Evolutionary conservation across 1,140 invertebrate species (phyloP).

Genomic region (Drosophila fuyamai): DNA sequence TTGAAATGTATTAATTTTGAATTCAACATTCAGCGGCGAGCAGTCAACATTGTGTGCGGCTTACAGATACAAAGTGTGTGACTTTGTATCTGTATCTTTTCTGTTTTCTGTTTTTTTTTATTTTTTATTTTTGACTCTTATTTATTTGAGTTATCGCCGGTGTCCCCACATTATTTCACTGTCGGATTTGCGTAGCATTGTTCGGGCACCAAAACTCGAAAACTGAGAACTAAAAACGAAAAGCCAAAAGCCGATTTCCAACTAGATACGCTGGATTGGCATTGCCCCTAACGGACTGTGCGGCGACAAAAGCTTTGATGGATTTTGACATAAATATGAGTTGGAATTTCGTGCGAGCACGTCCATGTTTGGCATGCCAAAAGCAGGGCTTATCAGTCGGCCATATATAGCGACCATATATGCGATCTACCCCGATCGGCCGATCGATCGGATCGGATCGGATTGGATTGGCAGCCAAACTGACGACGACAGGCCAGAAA

Average conservation of each 20-base stretch:
- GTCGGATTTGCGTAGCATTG: constrained; percentile 78
- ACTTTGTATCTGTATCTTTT: constrained; percentile 23
- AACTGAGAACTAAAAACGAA: constrained; percentile 46
- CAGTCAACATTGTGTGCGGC: constrained; percentile 37
- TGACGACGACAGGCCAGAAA: constrained; percentile 68
- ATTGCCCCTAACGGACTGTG: constrained; percentile 64
- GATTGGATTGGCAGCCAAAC: constrained; percentile 59
- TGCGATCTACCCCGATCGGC: constrained; percentile 30
- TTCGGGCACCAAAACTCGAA: constrained; percentile 46
- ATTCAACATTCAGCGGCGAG: constrained; percentile 28
- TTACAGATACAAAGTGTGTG: constrained; percentile 27
- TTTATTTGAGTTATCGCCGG: constrained; percentile 49
- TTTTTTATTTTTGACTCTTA: constrained; percentile 31
- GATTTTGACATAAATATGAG: constrained; percentile 83
- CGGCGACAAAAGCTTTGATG: constrained; percentile 81
- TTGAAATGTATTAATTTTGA: constrained; percentile 66
- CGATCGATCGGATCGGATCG: constrained; percentile 21
- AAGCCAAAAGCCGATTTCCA: constrained; percentile 46
- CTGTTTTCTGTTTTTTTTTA: not conserved
- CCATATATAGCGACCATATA: constrained; percentile 40
- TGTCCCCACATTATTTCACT: constrained; percentile 74
- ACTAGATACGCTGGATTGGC: constrained; percentile 42
- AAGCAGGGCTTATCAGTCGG: constrained; percentile 64
- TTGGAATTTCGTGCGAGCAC: constrained; percentile 65
- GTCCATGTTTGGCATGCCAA: constrained; percentile 59